Percentiles rank a stretch among this genome's conserved stretches.
Evolutionary conservation across 2,797 vertebrate species (phyloP).

Genomic region (Hafferia zeledoni): DNA sequence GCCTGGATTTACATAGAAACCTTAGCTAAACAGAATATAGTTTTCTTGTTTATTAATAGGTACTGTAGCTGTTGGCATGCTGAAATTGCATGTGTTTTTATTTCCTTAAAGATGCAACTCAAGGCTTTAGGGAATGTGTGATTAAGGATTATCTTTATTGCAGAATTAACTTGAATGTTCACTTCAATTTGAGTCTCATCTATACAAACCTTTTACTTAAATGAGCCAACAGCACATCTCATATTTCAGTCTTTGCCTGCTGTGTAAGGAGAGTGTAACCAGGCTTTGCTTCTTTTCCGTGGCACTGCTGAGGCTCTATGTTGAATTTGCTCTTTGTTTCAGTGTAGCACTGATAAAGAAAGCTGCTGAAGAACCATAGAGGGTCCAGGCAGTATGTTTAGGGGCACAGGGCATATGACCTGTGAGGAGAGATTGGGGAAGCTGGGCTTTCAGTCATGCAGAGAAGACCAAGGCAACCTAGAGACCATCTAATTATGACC

Average conservation of each 20-base stretch:
- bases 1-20: neutral
- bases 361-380: neutral
- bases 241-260: neutral
- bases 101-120: neutral
- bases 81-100: neutral
- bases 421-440: neutral
- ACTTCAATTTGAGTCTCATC: neutral
- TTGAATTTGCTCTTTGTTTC: neutral
- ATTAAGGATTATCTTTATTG: neutral
- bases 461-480: neutral
- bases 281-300: neutral
- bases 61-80: neutral
- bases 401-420: accelerated
- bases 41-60: neutral
- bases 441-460: neutral
- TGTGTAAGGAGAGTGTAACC: neutral
- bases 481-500: neutral
- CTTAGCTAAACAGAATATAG: neutral
- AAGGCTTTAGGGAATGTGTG: neutral
- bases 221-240: neutral
- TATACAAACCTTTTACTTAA: neutral
- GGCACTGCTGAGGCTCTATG: neutral
- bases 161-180: neutral
- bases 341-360: neutral
- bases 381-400: neutral